Base-by-base conservation (phyloP, 2,113 vertebrate genomes). In the Indicator indicator region DNA sequence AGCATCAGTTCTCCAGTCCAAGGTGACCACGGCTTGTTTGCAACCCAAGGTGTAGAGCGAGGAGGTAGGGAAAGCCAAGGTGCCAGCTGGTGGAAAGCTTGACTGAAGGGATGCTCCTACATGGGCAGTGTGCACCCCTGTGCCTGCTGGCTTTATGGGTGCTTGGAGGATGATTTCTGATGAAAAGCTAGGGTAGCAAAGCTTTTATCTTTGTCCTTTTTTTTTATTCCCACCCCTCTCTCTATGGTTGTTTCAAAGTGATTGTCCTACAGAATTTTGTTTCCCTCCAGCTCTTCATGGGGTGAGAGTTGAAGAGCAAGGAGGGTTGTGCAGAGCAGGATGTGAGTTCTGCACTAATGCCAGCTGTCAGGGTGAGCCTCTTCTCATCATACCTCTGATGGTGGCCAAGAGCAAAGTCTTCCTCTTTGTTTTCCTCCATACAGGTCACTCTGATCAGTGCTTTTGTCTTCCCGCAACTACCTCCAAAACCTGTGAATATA, bases 371-470 rank as follows among this genome's bases (percentile, higher is more conserved):
- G 26, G 50, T 8, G 30, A 88, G 27, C 36, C 40, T 73, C 16
- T 59, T 42, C 58, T 72, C 16, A 1, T 8, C 4, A 24, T 54
- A 42, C 82, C 82, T 62, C 27, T 63, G 62, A 16, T 2, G 1
- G 83, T 28, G 59, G 71, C 40, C 2, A 3, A 67, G 72, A 70
- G 12, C 14, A 6, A 75, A 85, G 26, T 21, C 74, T 73, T 94
- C 70, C 69, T 30, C 69, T 84, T 32, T 86, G 60, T 94, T 93
- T 97, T 92, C 97, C 59, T 96, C 80, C 73, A 68, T 16, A 86
- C 96, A 98, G 98, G 98, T 98, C 94, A 98, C 98, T 59, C 93
- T 98, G 33, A 98, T 98, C 97, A 98, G 98, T 97, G 98, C 98
- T 98, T 98, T 98, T 95, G 96, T 98, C 93, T 98, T 98, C 96